Conservation (phyloP, 2,888 invertebrate species). For the Maniola hyperantus region DNA sequence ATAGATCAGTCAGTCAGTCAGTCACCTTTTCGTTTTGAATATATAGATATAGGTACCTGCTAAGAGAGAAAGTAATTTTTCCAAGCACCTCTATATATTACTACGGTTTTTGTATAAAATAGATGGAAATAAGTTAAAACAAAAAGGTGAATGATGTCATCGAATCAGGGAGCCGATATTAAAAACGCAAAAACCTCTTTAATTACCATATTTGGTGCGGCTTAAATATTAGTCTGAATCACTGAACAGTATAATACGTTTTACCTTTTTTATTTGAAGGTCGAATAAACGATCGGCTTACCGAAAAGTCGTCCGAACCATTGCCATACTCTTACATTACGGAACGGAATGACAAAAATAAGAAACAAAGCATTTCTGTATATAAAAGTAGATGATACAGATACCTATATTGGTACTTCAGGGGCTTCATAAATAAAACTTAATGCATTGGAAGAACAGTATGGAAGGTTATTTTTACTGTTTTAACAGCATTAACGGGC, state of each 20-base stretch:
- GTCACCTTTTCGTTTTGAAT: too few species aligned
- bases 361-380: conserved; percentile 3
- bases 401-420: neutral
- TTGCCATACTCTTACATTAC: neutral
- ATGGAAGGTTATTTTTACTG: neutral
- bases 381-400: neutral
- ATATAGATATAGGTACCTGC: too few species aligned
- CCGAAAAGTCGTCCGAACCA: conserved; percentile 25
- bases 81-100: too few species aligned
- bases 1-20: too few species aligned
- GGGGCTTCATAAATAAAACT: neutral
- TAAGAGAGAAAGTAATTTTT: too few species aligned
- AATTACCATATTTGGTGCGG: conserved; percentile 27
- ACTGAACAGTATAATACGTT: conserved; percentile 18
- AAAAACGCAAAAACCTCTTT: conserved; percentile 9
- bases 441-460: conserved; percentile 2
- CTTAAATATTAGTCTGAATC: conserved; percentile 30
- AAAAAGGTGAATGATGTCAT: neutral
- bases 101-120: neutral
- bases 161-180: neutral
- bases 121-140: neutral
- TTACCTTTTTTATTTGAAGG: conserved; percentile 29
- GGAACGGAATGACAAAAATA: neutral
- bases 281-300: conserved; percentile 16
- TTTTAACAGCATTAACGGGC: neutral